Percentiles rank a stretch among this genome's conserved stretches.
Evolutionary conservation across 2,888 invertebrate genomes (phyloP).

Genomic region (Pyralis farinalis): DNA sequence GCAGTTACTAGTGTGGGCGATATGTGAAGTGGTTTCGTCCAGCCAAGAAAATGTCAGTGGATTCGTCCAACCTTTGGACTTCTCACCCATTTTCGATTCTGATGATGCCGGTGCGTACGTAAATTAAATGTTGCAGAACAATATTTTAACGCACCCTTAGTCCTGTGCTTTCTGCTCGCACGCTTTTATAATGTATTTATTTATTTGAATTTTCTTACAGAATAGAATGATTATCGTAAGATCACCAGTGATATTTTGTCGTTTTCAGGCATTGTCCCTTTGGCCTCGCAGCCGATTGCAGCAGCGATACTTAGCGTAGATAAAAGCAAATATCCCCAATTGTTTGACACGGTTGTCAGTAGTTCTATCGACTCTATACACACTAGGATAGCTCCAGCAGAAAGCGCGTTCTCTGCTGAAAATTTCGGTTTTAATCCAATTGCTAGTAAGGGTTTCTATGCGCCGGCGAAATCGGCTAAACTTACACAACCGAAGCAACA

Average conservation of each 20-base stretch:
- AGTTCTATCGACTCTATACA: slow-evolving; percentile 72
- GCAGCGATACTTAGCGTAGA: slow-evolving; percentile 67
- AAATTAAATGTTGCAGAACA: slow-evolving; percentile 4
- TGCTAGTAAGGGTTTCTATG: slow-evolving; percentile 64
- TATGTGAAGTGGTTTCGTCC: slow-evolving; percentile 57
- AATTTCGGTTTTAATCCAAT: slow-evolving; percentile 73
- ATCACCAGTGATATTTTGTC: background rate
- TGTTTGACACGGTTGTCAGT: slow-evolving; percentile 71
- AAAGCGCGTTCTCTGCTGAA: slow-evolving; percentile 63
- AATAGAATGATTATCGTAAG: background rate
- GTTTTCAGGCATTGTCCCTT: slow-evolving; percentile 63
- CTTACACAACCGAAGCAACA: slow-evolving; percentile 43
- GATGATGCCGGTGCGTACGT: slow-evolving; percentile 57
- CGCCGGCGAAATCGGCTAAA: slow-evolving; percentile 52
- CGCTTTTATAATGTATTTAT: slow-evolving; percentile 12
- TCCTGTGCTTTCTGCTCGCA: slow-evolving; percentile 30
- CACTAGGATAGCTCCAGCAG: slow-evolving; percentile 57
- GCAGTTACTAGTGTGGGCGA: slow-evolving; percentile 66
- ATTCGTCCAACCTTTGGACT: slow-evolving; percentile 78
- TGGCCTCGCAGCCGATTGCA: slow-evolving; percentile 68
- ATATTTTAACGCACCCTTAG: slow-evolving; percentile 10
- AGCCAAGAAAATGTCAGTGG: slow-evolving; percentile 56
- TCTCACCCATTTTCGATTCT: slow-evolving; percentile 73
- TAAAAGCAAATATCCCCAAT: slow-evolving; percentile 67
- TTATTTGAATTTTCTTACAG: background rate